These are phyloP conservation scores for Campoletis raptor DNA, from an alignment of 2,888 invertebrate genomes.

Conservation along the genomic window DNA sequence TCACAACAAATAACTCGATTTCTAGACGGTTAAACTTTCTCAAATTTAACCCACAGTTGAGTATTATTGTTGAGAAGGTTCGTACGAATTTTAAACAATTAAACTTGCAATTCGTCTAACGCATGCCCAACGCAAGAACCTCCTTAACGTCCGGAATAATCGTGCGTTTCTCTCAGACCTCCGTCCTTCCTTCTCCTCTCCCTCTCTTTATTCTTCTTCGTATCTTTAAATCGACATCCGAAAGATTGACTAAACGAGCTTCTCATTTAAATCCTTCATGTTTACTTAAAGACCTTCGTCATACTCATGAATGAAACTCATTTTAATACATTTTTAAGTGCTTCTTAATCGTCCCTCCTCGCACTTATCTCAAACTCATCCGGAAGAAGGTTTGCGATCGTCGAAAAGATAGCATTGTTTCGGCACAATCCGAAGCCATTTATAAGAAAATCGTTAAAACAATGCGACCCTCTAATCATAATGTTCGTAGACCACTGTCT, in stretches of 20 bases:
- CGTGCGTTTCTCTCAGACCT: not conserved
- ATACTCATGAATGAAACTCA: slow-evolving; percentile 36
- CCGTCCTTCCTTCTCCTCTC: not conserved
- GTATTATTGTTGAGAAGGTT: too few species aligned
- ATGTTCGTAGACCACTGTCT: slow-evolving; percentile 11
- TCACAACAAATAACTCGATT: too few species aligned
- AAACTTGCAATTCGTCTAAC: too few species aligned
- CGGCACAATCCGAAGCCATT: not conserved
- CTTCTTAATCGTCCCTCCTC: slow-evolving; percentile 47
- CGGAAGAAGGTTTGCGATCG: slow-evolving; percentile 48
- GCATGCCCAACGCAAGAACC: too few species aligned
- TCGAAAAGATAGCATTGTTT: slow-evolving; percentile 62
- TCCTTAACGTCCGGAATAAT: slow-evolving; percentile 19
- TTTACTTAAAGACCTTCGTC: not conserved
- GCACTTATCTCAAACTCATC: slow-evolving; percentile 24
- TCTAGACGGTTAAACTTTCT: too few species aligned
- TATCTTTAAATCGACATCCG: not conserved
- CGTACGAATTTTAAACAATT: too few species aligned
- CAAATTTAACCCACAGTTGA: too few species aligned
- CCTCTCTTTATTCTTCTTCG: not conserved
- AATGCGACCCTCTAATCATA: not conserved
- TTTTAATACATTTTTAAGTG: slow-evolving; percentile 57
- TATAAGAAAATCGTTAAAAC: slow-evolving; percentile 36
- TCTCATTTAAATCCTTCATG: not conserved
- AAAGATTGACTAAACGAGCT: not conserved